Percentiles rank a stretch among this genome's conserved stretches.
These are phyloP conservation scores for Pipistrellus nathusii DNA, from an alignment of 2,797 vertebrate genomes.

Conservation along the genomic window DNA sequence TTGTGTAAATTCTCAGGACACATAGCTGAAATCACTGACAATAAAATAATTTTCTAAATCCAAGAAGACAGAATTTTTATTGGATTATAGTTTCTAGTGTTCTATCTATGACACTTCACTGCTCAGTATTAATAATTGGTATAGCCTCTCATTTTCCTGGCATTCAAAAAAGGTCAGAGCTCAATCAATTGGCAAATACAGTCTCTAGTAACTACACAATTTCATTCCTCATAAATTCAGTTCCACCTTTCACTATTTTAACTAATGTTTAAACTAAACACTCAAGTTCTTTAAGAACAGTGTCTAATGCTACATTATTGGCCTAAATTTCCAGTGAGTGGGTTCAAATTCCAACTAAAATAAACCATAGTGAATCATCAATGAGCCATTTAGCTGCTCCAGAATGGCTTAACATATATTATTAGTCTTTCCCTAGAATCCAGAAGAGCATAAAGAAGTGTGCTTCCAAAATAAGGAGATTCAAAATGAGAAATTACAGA, in stretches of 20 bases:
- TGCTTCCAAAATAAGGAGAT: slow-evolving; percentile 80
- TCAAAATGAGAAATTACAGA: slow-evolving; percentile 86
- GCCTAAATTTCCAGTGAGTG: slow-evolving; percentile 54
- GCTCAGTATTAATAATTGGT: slow-evolving; percentile 45
- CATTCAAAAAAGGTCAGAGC: slow-evolving; percentile 47
- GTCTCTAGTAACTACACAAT: slow-evolving; percentile 65
- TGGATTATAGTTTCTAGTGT: slow-evolving; percentile 36
- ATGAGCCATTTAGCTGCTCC: background rate
- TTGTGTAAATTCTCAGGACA: slow-evolving; percentile 37
- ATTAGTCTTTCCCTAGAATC: slow-evolving; percentile 62
- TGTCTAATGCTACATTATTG: slow-evolving; percentile 24
- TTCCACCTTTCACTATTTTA: slow-evolving; percentile 47
- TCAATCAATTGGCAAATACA: slow-evolving; percentile 47
- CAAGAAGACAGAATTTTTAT: slow-evolving; percentile 41
- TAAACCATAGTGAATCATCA: slow-evolving; percentile 66
- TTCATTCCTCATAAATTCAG: slow-evolving; percentile 35
- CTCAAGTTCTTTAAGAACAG: slow-evolving; percentile 16
- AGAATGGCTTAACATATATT: slow-evolving; percentile 40
- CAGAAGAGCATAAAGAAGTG: slow-evolving; percentile 72
- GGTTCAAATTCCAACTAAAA: slow-evolving; percentile 74
- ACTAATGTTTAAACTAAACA: slow-evolving; percentile 49
- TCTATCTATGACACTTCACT: slow-evolving; percentile 43
- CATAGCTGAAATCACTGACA: slow-evolving; percentile 38
- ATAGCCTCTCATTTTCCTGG: slow-evolving; percentile 63
- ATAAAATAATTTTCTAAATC: slow-evolving; percentile 59